Conservation (phyloP, 2,113 vertebrate genomes). For the Xiphorhynchus elegans region DNA sequence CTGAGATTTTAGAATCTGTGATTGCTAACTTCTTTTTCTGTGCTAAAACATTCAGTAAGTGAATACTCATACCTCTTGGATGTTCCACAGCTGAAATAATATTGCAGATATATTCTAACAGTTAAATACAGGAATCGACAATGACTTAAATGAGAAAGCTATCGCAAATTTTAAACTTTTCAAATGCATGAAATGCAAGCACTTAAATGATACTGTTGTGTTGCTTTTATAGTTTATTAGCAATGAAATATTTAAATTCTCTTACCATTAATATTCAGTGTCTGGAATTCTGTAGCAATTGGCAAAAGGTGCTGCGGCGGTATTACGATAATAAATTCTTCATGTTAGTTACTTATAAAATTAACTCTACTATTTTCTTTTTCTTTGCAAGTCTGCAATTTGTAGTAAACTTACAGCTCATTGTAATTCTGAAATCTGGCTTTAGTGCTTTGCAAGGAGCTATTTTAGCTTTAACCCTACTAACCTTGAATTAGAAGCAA, state of each 20-base stretch:
- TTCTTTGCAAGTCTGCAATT: neutral
- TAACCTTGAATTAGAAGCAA: neutral
- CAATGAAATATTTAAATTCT: neutral
- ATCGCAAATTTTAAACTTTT: neutral
- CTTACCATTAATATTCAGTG: neutral
- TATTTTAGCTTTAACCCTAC: neutral
- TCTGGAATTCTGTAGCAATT: neutral
- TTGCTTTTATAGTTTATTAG: neutral
- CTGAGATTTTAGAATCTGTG: neutral
- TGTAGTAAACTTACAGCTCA: neutral
- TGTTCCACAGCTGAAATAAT: neutral
- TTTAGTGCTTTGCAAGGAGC: neutral
- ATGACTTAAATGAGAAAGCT: neutral
- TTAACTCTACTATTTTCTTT: neutral
- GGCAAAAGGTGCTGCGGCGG: neutral
- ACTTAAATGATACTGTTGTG: neutral
- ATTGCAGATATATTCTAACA: neutral
- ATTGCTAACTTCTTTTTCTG: neutral
- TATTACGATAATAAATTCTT: neutral
- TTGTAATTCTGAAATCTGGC: neutral
- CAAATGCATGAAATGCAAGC: neutral
- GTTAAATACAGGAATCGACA: neutral
- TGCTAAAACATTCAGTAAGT: neutral
- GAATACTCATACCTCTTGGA: fast-evolving
- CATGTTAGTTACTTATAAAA: neutral